Evolutionary conservation across 1,140 invertebrate genomes (phyloP), one percentile per base, ranked within the genome.

Genomic region (Trichonephila clavipes): DNA sequence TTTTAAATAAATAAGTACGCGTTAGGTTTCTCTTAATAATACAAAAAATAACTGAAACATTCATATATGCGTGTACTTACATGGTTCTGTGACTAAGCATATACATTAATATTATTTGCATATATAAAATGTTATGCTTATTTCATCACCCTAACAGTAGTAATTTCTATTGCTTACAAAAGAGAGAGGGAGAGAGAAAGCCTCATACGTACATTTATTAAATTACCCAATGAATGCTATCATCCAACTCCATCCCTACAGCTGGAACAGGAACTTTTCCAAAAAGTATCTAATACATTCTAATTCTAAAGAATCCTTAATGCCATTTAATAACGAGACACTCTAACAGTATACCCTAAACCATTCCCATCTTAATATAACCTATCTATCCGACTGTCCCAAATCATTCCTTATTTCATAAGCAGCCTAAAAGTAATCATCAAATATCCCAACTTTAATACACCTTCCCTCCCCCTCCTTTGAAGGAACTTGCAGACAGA

Each of bases 331-430:
- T 28, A 40, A 34, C 14, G 14, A 40, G 16, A 28, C 28, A 69
- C 28, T 12, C 69, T 34, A 77, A 40, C 28, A 18, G 51, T 51
- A 28, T 28, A 51, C 51, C 7, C 10, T 51, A 0, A 51, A 51
- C 51, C 72, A 77, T 77, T 40, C 72, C 18, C 28, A 40, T 77
- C 34, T 77, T 77, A 28, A 77, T 77, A 77, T 51, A 77, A 77
- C 72, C 28, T 6, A 77, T 77, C 34, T 28, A 77, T 77, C 72
- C 28, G 28, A 18, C 24, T 34, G 72, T 14, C 14, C 24, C 24
- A 40, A 77, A 40, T 40, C 72, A 77, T 28, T 77, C 16, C 28
- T 7, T 40, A 77, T 40, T 77, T 77, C 72, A 77, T 77, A 40
- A 77, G 72, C 16, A 77, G 12, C 28, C 72, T 24, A 77, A 40